A percentile compares a stretch with the other conserved stretches of the same genome.
phyloP scores from a whole-genome alignment of 2,113 vertebrate species.

The Corynorhinus townsendii region DNA sequence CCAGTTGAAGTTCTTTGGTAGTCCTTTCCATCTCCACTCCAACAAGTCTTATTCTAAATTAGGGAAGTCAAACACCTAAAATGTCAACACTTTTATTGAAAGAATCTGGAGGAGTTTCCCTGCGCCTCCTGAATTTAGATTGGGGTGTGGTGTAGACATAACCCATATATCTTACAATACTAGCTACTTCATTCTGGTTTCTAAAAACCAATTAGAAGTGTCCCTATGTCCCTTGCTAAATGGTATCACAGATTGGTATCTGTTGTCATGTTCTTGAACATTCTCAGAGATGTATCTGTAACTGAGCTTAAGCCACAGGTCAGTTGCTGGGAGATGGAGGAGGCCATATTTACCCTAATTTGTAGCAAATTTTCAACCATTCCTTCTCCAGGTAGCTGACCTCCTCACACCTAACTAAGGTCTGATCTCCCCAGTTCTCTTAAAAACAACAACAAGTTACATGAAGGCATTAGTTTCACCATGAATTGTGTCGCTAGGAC shows the following conservation, averaged over 20 bases:
- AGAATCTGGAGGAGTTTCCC: neutral
- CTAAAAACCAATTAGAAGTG: neutral
- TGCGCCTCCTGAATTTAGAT: neutral
- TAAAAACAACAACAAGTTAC: neutral
- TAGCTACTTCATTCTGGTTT: neutral
- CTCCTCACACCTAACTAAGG: neutral
- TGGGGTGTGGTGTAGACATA: neutral
- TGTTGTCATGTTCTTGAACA: neutral
- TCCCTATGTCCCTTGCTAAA: neutral
- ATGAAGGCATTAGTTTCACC: neutral
- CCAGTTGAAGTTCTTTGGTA: neutral
- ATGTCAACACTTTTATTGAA: conserved; percentile 27
- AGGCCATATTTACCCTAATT: neutral
- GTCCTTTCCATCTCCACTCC: neutral
- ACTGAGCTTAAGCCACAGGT: neutral
- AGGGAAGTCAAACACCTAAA: conserved; percentile 6
- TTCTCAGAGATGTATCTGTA: neutral
- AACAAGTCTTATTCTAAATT: conserved; percentile 25
- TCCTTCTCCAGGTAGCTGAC: neutral
- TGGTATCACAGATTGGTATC: neutral
- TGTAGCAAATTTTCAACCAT: neutral
- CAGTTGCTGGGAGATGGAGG: neutral
- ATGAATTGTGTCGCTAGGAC: neutral
- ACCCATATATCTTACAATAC: neutral
- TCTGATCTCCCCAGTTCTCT: neutral